Conservation (phyloP, 2,888 invertebrate species). For the Morpho deidamia region DNA sequence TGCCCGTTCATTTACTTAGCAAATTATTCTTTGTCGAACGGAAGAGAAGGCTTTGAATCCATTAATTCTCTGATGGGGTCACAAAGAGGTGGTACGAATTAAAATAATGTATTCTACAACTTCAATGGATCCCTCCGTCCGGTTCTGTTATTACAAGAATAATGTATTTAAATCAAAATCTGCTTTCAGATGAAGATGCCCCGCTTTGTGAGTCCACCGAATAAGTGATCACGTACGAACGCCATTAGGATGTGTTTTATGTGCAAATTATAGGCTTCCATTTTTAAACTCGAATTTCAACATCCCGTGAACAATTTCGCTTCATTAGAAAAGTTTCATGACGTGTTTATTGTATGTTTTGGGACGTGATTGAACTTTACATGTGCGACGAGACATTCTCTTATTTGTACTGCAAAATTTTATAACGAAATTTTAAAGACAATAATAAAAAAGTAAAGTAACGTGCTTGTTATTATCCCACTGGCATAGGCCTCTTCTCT, state of each 20-base stretch:
- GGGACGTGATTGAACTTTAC: constrained; percentile 8
- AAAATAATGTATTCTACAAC: constrained; percentile 77
- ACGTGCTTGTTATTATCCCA: no score
- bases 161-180: constrained; percentile 77
- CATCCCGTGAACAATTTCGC: constrained; percentile 53
- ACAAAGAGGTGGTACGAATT: constrained; percentile 76
- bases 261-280: constrained; percentile 75
- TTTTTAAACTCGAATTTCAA: constrained; percentile 66
- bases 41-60: constrained; percentile 77
- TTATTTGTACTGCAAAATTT: no score
- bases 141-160: constrained; percentile 74
- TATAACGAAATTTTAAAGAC: no score
- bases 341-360: constrained; percentile 12
- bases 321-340: constrained; percentile 69
- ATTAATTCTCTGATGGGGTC: constrained; percentile 75
- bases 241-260: constrained; percentile 76
- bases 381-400: background rate
- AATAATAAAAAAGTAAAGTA: no score
- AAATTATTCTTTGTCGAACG: constrained; percentile 78
- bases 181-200: constrained; percentile 73
- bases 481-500: no score
- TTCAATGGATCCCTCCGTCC: constrained; percentile 74
- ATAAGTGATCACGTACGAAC: constrained; percentile 74
- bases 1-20: constrained; percentile 76
- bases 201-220: constrained; percentile 64